A percentile compares a stretch with the other conserved stretches of the same genome.
These are phyloP conservation scores for Chromobotia macracanthus DNA, from an alignment of 2,797 vertebrate species.

Conservation along the genomic window DNA sequence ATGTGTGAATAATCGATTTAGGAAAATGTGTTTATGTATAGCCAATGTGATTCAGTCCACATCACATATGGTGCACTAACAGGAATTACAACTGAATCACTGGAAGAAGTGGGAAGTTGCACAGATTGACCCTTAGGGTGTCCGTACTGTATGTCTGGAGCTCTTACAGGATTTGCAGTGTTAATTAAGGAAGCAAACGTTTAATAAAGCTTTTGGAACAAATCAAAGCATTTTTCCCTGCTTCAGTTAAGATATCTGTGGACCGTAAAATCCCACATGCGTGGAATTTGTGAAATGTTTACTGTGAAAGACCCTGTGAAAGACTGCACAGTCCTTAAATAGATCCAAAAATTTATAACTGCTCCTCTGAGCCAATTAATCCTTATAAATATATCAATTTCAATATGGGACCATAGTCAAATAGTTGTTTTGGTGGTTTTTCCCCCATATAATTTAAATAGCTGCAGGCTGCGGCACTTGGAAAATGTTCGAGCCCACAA, in stretches of 20 bases:
- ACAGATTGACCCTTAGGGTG: slow-evolving; percentile 6
- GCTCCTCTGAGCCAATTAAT: slow-evolving; percentile 62
- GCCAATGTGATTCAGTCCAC: slow-evolving; percentile 25
- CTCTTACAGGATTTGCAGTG: slow-evolving; percentile 4
- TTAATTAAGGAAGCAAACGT: slow-evolving; percentile 35
- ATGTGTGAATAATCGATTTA: slow-evolving; percentile 26
- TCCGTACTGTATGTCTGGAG: neutral
- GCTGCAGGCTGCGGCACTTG: slow-evolving; percentile 76
- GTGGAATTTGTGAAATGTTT: slow-evolving; percentile 53
- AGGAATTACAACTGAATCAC: neutral
- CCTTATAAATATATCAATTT: slow-evolving; percentile 66
- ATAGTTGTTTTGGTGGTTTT: slow-evolving; percentile 76
- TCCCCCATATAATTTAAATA: slow-evolving; percentile 71
- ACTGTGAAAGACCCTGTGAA: slow-evolving; percentile 38
- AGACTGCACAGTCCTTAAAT: slow-evolving; percentile 41
- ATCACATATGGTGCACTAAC: slow-evolving; percentile 11
- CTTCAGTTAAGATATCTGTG: slow-evolving; percentile 19
- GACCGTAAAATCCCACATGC: slow-evolving; percentile 42
- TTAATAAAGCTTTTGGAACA: slow-evolving; percentile 36
- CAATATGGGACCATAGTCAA: slow-evolving; percentile 72
- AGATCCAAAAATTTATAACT: slow-evolving; percentile 55
- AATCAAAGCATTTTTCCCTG: slow-evolving; percentile 23
- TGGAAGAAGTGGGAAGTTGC: neutral
- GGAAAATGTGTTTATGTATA: slow-evolving; percentile 30
- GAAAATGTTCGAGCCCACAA: slow-evolving; percentile 69